phyloP scores from a whole-genome alignment of 1,140 invertebrate genomes.

The Oncopeltus fasciatus region DNA sequence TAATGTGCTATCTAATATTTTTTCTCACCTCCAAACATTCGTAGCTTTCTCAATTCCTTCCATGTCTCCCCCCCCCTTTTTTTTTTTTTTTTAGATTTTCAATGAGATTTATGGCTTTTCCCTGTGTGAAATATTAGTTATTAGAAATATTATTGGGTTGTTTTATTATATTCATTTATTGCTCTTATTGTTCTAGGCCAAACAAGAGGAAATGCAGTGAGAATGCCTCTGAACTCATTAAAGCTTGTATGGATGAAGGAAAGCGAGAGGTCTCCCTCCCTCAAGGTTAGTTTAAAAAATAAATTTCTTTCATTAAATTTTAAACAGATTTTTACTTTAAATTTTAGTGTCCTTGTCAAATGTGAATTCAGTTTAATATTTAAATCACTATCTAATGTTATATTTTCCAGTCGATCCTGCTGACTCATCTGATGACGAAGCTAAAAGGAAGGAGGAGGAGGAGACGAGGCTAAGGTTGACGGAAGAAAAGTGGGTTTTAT shows the following conservation, averaged over 20 bases:
- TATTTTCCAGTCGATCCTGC: neutral
- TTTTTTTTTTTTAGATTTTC: no score
- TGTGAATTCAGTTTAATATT: neutral
- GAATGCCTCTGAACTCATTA: constrained; percentile 49
- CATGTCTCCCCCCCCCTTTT: no score
- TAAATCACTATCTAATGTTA: no score
- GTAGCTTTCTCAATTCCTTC: no score
- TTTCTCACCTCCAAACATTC: no score
- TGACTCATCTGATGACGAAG: neutral
- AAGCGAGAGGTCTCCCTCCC: neutral
- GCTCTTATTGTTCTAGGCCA: constrained; percentile 28
- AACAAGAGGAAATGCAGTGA: constrained; percentile 48
- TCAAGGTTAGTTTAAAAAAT: neutral
- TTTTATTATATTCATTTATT: neutral
- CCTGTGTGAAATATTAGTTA: neutral
- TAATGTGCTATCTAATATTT: no score
- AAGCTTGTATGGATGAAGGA: constrained; percentile 43
- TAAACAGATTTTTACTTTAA: no score
- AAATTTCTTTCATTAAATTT: no score
- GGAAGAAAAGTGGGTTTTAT: neutral
- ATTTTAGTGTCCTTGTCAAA: neutral
- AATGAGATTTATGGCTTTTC: no score
- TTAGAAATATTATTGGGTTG: neutral
- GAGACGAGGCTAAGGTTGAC: neutral
- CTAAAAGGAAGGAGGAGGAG: neutral